Evolutionary conservation across 2,888 invertebrate species (phyloP), one percentile per base, ranked within the genome.

Genomic region (Blomia tropicalis): DNA sequence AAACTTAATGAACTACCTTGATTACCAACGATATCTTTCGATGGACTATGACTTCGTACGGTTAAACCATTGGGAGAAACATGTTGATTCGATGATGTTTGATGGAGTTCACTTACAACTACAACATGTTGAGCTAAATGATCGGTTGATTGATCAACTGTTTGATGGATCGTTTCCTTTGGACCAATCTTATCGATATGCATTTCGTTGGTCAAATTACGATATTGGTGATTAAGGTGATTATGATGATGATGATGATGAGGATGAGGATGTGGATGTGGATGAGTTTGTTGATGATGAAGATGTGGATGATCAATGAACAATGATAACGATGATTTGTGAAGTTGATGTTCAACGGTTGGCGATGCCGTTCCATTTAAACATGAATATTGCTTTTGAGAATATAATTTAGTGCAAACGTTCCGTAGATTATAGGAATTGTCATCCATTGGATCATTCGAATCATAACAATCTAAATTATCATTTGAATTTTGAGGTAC

Each of bases 341-440:
- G 43, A n/a, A 54, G 22, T 27, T 14, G 36, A 32, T 4, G 43
- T 14, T n/a, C 25, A n/a, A 47, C 53, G 51, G 11, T 17, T n/a
- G 23, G 7, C 7, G 44, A 41, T 5, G 17, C 1, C 19, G 25
- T 19, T 1, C 27, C 41, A 27, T 7, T 36, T 47, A n/a, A 47
- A 7, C 7, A n/a, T 7, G 51, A 47, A 7, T 7, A 27, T 19
- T 47, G 51, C 22, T 29, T 11, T 14, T 19, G n/a, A 2, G 56
- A 25, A 36, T 56, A 56, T 36, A 29, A 30, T 25, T 31, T 47
- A 3, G 5, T n/a, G n/a, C 27, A n/a, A 29, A 67, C 66, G 19
- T 64, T 62, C 61, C 64, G 65, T 31, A 60, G 66, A 47, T 66
- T 66, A 5, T 65, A 64, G 22, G 65, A 65, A 7, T 65, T 60